Evolutionary conservation across 2,888 invertebrate species (phyloP).

Genomic region (Athripsodes cinereus): DNA sequence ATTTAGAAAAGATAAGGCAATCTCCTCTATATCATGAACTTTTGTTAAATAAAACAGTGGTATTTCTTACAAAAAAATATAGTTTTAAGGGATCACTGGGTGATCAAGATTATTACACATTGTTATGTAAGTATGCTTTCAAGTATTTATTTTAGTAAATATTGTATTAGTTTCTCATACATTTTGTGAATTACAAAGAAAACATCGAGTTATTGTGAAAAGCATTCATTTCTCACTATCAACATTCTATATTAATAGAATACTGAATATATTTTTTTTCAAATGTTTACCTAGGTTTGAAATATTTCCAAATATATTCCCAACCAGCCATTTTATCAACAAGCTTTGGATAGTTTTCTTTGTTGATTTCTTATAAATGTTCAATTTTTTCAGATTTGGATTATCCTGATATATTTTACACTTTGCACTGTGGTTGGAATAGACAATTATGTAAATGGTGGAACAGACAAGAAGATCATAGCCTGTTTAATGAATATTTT

Average conservation of each 20-base stretch:
- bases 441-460: not conserved
- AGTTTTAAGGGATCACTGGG: slow-evolving; percentile 69
- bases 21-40: slow-evolving; percentile 55
- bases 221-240: too few species aligned
- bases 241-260: too few species aligned
- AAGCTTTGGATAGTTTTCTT: too few species aligned
- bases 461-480: not conserved
- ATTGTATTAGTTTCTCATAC: too few species aligned
- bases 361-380: too few species aligned
- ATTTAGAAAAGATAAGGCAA: slow-evolving; percentile 59
- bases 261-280: too few species aligned
- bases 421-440: not conserved
- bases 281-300: too few species aligned
- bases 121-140: slow-evolving; percentile 46
- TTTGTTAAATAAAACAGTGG: slow-evolving; percentile 47
- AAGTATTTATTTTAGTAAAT: too few species aligned
- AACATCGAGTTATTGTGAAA: too few species aligned
- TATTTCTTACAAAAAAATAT: slow-evolving; percentile 54
- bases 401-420: not conserved
- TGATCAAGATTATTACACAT: slow-evolving; percentile 76
- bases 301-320: too few species aligned
- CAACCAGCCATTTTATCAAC: too few species aligned
- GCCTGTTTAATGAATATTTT: not conserved
- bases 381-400: not conserved
- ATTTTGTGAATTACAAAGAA: too few species aligned